phyloP scores from a whole-genome alignment of 1,140 invertebrate genomes.

The Drosophila truncata region DNA sequence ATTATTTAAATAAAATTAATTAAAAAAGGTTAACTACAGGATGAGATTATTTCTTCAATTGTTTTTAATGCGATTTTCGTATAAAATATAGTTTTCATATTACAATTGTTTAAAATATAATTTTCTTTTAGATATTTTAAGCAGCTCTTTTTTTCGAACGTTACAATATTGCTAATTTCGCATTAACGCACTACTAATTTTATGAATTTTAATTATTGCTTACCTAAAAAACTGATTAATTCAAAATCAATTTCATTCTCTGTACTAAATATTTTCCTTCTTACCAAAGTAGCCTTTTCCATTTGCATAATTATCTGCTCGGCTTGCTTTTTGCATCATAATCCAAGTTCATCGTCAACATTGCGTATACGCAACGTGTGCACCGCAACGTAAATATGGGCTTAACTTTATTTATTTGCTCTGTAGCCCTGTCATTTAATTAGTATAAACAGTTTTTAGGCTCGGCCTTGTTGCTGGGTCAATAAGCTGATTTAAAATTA shows the following conservation, averaged over 20 bases:
- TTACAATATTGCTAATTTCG: neutral
- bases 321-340: slow-evolving; percentile 21
- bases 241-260: neutral
- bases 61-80: too few species aligned
- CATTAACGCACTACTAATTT: neutral
- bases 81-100: too few species aligned
- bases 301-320: slow-evolving; percentile 31
- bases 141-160: neutral
- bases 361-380: slow-evolving; percentile 52
- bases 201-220: neutral
- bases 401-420: slow-evolving; percentile 39
- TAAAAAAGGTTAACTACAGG: too few species aligned
- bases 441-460: slow-evolving; percentile 59
- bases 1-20: too few species aligned
- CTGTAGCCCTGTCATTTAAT: slow-evolving; percentile 47
- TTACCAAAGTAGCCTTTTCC: neutral
- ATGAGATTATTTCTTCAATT: too few species aligned
- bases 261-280: neutral
- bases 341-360: slow-evolving; percentile 24
- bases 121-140: too few species aligned
- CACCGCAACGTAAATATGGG: slow-evolving; percentile 38
- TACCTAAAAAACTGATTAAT: neutral
- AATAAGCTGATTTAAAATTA: slow-evolving; percentile 59
- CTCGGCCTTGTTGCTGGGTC: slow-evolving; percentile 10
- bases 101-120: too few species aligned